phyloP scores from a whole-genome alignment of 64 coral and sea anemone genomes.

The Pocillopora damicornis region DNA sequence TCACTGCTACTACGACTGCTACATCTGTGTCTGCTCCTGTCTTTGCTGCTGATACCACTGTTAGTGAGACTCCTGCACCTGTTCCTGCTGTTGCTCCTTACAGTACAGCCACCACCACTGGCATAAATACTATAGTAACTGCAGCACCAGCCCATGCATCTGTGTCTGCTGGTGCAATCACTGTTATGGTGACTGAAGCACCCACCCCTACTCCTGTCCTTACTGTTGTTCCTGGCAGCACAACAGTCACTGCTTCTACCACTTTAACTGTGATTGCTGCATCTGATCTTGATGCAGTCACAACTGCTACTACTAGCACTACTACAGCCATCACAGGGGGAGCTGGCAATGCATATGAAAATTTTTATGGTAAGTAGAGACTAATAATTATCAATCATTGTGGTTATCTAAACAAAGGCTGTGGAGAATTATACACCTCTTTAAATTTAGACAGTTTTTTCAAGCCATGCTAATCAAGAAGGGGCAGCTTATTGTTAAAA shows the following conservation, averaged over 20 bases:
- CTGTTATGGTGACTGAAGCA: background rate
- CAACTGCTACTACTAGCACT: background rate
- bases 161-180: background rate
- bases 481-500: too few species aligned
- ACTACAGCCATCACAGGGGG: background rate
- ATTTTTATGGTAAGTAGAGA: too few species aligned
- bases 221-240: background rate
- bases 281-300: background rate
- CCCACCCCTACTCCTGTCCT: background rate
- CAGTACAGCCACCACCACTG: background rate
- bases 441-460: too few species aligned
- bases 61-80: background rate
- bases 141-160: too few species aligned
- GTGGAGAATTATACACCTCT: too few species aligned
- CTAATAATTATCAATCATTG: too few species aligned
- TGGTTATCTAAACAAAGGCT: too few species aligned
- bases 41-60: background rate
- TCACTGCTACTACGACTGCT: background rate
- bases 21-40: background rate
- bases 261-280: background rate
- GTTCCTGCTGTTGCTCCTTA: background rate
- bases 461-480: too few species aligned
- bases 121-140: background rate
- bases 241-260: constrained; percentile 1
- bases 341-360: too few species aligned